Evolutionary conservation across 2,888 invertebrate genomes (phyloP).

Genomic region (Sminthurides aquaticus): DNA sequence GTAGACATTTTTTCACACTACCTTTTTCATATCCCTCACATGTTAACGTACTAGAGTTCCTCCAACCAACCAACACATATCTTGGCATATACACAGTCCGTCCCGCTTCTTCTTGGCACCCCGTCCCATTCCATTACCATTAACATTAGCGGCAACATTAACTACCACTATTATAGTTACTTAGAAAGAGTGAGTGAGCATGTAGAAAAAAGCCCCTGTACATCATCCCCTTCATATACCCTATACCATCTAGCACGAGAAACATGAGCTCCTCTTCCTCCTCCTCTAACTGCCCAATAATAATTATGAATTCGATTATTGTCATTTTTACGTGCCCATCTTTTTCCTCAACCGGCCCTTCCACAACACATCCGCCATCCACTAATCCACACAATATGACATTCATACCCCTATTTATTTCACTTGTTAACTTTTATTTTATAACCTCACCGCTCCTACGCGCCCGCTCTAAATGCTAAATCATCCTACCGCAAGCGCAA

Average conservation of each 20-base stretch:
- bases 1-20: background rate
- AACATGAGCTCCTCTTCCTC: constrained; percentile 15
- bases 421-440: background rate
- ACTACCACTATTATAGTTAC: constrained; percentile 22
- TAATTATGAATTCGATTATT: constrained; percentile 24
- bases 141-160: constrained; percentile 24
- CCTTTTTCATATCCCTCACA: too few relatives aligned
- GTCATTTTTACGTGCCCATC: constrained; percentile 14
- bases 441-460: too few relatives aligned
- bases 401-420: background rate
- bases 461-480: too few relatives aligned
- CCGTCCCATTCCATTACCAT: constrained; percentile 18
- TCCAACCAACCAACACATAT: too few relatives aligned
- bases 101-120: too few relatives aligned
- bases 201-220: background rate
- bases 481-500: too few relatives aligned
- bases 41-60: too few relatives aligned
- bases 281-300: constrained; percentile 19
- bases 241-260: background rate
- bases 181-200: constrained; percentile 7
- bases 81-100: too few relatives aligned
- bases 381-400: background rate
- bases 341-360: background rate
- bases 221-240: background rate
- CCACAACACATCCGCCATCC: background rate